A percentile compares a stretch with the other conserved stretches of the same genome.
Conservation (phyloP, 2,797 vertebrate species). For the Acrocephalus scirpaceus region DNA sequence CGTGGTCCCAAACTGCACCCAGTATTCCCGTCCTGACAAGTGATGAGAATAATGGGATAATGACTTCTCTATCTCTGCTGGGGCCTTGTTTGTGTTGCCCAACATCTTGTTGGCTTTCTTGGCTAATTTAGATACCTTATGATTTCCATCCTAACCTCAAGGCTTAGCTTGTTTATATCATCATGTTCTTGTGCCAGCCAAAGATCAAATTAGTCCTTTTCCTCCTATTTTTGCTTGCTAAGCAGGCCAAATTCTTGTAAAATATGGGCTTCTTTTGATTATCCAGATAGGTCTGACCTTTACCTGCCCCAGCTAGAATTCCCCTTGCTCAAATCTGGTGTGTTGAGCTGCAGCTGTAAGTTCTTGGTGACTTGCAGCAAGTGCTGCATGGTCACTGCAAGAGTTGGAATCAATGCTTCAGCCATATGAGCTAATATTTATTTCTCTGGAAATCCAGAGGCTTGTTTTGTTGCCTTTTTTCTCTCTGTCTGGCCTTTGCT, state of each 20-base stretch:
- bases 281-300: not conserved
- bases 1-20: fast-evolving
- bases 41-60: not conserved
- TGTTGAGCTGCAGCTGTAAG: not conserved
- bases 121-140: not conserved
- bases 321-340: not conserved
- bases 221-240: not conserved
- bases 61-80: not conserved
- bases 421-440: not conserved
- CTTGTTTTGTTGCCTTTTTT: not conserved
- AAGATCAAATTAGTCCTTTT: not conserved
- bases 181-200: not conserved
- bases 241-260: not conserved
- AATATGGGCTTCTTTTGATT: not conserved
- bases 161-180: not conserved
- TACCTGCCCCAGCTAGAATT: not conserved
- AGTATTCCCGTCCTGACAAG: not conserved
- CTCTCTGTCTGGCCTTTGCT: not conserved
- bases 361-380: not conserved
- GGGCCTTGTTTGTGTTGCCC: not conserved
- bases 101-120: not conserved
- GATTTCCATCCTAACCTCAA: not conserved
- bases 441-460: not conserved
- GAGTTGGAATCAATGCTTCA: not conserved
- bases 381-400: not conserved